A percentile compares a stretch with the other conserved stretches of the same genome.
Evolutionary conservation across 1,140 invertebrate genomes (phyloP).

Genomic region (Maconellicoccus hirsutus): DNA sequence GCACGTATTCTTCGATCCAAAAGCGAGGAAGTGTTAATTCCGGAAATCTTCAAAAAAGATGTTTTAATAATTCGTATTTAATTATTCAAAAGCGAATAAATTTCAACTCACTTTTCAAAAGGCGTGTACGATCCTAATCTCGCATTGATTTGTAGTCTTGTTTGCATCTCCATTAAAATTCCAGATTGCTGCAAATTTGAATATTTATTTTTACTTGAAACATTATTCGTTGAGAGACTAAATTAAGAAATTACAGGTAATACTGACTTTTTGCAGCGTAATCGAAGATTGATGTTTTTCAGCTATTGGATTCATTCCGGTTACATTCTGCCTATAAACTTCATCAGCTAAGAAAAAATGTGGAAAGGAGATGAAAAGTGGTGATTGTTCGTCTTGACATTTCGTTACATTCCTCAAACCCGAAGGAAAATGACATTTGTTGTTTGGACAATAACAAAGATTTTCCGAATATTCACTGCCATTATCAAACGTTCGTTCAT

Average conservation of each 20-base stretch:
- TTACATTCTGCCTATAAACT: conserved; percentile 40
- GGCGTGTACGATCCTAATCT: neutral
- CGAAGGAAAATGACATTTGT: neutral
- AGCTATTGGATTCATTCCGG: conserved; percentile 45
- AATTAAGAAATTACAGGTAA: too few species aligned
- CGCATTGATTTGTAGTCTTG: conserved; percentile 21
- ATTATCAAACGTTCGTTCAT: neutral
- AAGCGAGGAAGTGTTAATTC: neutral
- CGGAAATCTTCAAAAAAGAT: neutral
- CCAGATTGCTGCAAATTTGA: neutral
- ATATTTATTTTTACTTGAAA: too few species aligned
- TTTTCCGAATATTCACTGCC: conserved; percentile 31
- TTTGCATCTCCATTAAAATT: neutral
- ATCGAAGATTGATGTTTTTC: conserved; percentile 46
- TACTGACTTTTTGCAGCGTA: conserved; percentile 48
- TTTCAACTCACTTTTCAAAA: neutral
- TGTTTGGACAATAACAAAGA: neutral
- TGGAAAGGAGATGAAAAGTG: conserved; percentile 53
- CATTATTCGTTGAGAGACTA: too few species aligned
- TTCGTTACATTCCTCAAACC: conserved; percentile 21
- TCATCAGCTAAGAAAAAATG: conserved; percentile 57
- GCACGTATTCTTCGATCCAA: neutral
- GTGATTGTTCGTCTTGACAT: conserved; percentile 32
- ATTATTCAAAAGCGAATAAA: too few species aligned
- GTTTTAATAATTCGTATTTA: too few species aligned